Base-by-base conservation (phyloP, 2,113 vertebrate species). In the Scortum barcoo region DNA sequence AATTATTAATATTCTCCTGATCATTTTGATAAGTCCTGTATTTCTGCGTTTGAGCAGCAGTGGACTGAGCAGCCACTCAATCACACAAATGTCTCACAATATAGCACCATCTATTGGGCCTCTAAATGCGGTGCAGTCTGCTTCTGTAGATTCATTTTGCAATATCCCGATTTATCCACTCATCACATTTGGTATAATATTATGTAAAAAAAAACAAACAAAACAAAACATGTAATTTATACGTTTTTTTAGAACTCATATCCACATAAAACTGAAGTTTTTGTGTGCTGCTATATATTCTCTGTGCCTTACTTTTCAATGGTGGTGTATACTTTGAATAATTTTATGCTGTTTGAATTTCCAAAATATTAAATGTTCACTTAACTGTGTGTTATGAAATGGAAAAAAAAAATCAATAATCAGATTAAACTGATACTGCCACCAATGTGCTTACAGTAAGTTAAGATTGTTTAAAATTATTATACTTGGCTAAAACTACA, bases 81-180 rank as follows among this genome's bases (percentile, higher is more conserved):
- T 51, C 51, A 81, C 79, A 80, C 69, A 62, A 73, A 89, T 91
- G 89, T 69, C 72, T 91, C 93, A 91, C 88, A 78, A 54, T 66
- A 82, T 70, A 93, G 91, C 92, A 72, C 93, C 93, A 93, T 94
- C 94, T 95, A 78, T 93, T 94, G 94, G 93, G 72, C 65, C 36
- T 79, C 44, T 56, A 1, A 22, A 38, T 78, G 88, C 17, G 80
- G 91, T 94, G 89, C 93, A 92, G 24, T 19, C 66, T 19, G 6
- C 38, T 38, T 11, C 42, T 57, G 38, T 14, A 16, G 16, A 57
- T 19, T 28, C 17, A 33, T 30, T 3, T 22, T 14, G 13, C 9
- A 19, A 19, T 3, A 14, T 72, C 38, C 20, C 12, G 12, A 22
- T 36, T 22, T 62, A 12, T 26, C 9, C 22, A 24, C 10, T n/a